phyloP scores from a whole-genome alignment of 2,888 invertebrate genomes.

The Pseudococcus jackbeardsleyi region DNA sequence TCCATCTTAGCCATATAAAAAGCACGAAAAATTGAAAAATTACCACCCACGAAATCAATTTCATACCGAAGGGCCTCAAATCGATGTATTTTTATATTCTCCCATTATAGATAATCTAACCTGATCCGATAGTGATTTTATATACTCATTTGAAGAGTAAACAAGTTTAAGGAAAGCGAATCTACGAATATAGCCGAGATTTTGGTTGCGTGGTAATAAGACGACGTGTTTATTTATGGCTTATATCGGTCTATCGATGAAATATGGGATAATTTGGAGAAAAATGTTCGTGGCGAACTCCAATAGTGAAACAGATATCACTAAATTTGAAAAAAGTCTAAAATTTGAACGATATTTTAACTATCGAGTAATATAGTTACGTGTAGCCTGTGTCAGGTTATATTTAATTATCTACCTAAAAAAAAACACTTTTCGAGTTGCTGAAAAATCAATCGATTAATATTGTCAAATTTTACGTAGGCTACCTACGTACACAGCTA shows the following conservation, averaged over 20 bases:
- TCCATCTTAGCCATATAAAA: neutral
- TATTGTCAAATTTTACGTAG: neutral
- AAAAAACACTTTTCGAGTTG: neutral
- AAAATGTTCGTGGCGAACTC: neutral
- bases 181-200: neutral
- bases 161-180: neutral
- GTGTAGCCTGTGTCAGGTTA: neutral
- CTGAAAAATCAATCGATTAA: neutral
- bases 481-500: neutral
- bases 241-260: neutral
- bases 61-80: neutral
- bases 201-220: slow-evolving; percentile 1
- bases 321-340: neutral
- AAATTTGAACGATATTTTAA: neutral
- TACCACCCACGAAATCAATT: neutral
- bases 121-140: neutral
- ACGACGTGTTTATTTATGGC: slow-evolving; percentile 18
- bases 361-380: neutral
- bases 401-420: neutral
- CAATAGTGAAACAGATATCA: neutral
- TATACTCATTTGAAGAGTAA: neutral
- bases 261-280: neutral
- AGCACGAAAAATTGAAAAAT: neutral
- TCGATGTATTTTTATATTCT: slow-evolving; percentile 15
- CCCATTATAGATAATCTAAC: neutral